Evolutionary conservation across 2,797 vertebrate genomes (phyloP).

Genomic region (Clarias platycephalus): DNA sequence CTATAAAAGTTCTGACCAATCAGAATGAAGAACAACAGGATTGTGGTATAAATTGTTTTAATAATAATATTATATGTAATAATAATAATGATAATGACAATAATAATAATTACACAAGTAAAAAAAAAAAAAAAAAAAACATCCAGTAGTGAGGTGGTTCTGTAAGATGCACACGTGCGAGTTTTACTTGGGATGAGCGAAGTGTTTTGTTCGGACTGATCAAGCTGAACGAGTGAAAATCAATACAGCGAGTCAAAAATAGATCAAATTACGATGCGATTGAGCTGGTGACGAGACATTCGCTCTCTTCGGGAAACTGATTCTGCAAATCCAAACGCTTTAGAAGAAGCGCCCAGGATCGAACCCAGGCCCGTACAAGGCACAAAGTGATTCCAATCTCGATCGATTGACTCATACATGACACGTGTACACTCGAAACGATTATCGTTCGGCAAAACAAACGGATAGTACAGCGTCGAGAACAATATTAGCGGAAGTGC

Average conservation of each 20-base stretch:
- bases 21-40: not conserved
- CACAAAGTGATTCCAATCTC: not conserved
- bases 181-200: not conserved
- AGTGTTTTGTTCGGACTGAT: not conserved
- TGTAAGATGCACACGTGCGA: not conserved
- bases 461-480: too few species aligned
- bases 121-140: not conserved
- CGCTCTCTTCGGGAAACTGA: too few species aligned
- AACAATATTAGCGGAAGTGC: too few species aligned
- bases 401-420: not conserved
- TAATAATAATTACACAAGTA: slow-evolving; percentile 3
- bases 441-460: too few species aligned
- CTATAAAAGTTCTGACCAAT: not conserved
- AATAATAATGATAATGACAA: not conserved
- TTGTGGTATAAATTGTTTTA: slow-evolving; percentile 18
- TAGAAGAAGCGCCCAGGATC: not conserved
- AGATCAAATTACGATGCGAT: not conserved
- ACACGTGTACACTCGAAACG: not conserved
- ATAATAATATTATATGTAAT: slow-evolving; percentile 1
- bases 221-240: not conserved
- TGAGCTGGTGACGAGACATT: not conserved
- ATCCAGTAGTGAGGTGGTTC: slow-evolving; percentile 7
- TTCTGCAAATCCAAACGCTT: not conserved
- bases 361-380: not conserved
- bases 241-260: not conserved